Base-by-base conservation (phyloP, 64 coral and sea anemone species). In the Pocillopora verrucosa region DNA sequence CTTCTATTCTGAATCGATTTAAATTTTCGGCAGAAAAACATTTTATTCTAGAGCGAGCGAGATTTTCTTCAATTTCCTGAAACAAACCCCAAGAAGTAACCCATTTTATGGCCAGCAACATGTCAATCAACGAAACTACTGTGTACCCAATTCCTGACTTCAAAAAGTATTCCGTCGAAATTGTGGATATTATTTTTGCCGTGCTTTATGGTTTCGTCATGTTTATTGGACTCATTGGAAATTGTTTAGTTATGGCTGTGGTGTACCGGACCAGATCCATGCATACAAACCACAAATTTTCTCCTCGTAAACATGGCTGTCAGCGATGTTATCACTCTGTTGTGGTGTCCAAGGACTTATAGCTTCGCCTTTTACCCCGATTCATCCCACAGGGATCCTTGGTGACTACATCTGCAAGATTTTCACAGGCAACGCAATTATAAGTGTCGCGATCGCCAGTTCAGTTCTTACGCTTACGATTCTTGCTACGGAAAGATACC, bases 311-410 rank as follows among this genome's bases (percentile, higher is more conserved):
- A 94, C 67, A 34, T 95, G 38, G 89, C 94, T 14, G 72, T 88
- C 24, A 90, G 80, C 22, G 94, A 95, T 78, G 87, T 92, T 16
- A 59, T 95, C 1, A 92, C 78, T 20, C 60, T 95, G 17, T 10
- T 95, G 10, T 88, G 88, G 76, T 96, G 94, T 56, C 94, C 94
- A 2, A 91, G 94, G 34, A 88, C 87, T 58, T 95, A 95, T 58
- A 78, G 77, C 13, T 84, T 95, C 41, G 80, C 58, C 9, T 78
- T 95, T 51, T 86, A 74, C 13, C 56, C 56, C 75, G 0, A 60
- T 65, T 36, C 94, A 95, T 79, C 94, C 94, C 9, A 20, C 36
- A 30, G 94, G 94, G 63, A 73, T 64, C 10, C 57, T 72, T 10
- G 94, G 94, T 3, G 94, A 95, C 59, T 80, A 83, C 37, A 73